Evolutionary conservation across 37 sponge, comb jelly and placozoan species (phyloP).

Genomic region (Bolinopsis microptera): DNA sequence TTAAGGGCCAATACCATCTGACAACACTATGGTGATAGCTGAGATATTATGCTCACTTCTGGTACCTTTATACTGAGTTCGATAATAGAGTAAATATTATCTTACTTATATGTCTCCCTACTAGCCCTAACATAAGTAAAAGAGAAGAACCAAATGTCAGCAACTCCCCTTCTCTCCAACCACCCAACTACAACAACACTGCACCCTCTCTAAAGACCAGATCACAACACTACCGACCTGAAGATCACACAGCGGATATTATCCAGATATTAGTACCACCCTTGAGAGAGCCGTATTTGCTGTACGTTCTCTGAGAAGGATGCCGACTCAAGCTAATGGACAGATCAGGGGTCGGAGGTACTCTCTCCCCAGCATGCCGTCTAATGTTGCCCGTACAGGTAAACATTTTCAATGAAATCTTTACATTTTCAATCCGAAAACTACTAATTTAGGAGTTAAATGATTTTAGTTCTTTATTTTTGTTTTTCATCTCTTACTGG

Average conservation of each 20-base stretch:
- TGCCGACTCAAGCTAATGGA: neutral
- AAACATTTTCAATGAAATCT: no score
- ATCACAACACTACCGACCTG: neutral
- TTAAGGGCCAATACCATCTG: no score
- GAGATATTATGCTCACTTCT: no score
- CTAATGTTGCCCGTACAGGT: neutral
- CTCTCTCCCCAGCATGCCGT: slow-evolving; percentile 49
- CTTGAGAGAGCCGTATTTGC: neutral
- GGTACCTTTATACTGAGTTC: no score
- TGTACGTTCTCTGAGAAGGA: neutral
- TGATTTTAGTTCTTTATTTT: no score
- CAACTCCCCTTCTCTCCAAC: neutral
- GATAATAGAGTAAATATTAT: no score
- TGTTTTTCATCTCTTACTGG: no score
- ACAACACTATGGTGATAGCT: no score
- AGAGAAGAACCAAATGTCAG: neutral
- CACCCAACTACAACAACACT: no score
- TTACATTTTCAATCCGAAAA: no score
- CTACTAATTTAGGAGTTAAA: no score
- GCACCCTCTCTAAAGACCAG: no score
- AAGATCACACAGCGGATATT: neutral
- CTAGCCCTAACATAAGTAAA: neutral
- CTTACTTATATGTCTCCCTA: neutral
- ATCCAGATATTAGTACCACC: neutral
- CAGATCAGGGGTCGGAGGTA: slow-evolving; percentile 24